Evolutionary conservation across 2,113 vertebrate genomes (phyloP), one percentile per base, ranked within the genome.

Genomic region (Poecilia latipinna): DNA sequence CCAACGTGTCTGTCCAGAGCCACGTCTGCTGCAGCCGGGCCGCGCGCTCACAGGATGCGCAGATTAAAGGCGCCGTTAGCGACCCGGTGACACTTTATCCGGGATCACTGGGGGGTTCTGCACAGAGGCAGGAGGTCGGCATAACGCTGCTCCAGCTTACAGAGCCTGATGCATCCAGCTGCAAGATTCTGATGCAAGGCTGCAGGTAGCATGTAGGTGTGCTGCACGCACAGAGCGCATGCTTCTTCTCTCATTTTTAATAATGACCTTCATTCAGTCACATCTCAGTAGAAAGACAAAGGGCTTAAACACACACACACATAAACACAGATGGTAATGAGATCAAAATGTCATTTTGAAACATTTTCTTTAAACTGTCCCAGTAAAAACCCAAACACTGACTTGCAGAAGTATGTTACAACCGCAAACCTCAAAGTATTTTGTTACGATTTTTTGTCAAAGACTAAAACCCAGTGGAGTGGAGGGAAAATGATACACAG

Each of bases 61-160:
- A 88, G 90, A 92, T 91, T 88, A 91, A 90, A 91, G 89, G 85
- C 68, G 80, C 77, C 78, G 82, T 86, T 89, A 75, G 70, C 85
- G 77, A 75, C 85, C 83, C 78, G 74, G 61, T 78, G 84, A 85
- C 83, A 84, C 78, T 15, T 78, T 68, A 84, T 82, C 85, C 67
- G 33, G 66, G 77, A 82, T 83, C 79, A 89, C 78, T 74, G 67
- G 80, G 83, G 51, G 8, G 12, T 12, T 42, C 35, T 37, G 35
- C 35, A 11, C 35, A 37, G 39, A 70, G 68, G 73, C 75, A 74
- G 61, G 83, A 73, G 78, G 61, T 76, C 75, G 35, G n/a, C 75
- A 80, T 90, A 84, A 90, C 86, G 77, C 75, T 48, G 65, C 78
- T 78, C 69, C 71, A 86, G 68, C 78, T 80, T 54, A 70, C 85